A percentile compares a stretch with the other conserved stretches of the same genome.
Evolutionary conservation across 2,797 vertebrate genomes (phyloP).

Genomic region (Chelmon rostratus): DNA sequence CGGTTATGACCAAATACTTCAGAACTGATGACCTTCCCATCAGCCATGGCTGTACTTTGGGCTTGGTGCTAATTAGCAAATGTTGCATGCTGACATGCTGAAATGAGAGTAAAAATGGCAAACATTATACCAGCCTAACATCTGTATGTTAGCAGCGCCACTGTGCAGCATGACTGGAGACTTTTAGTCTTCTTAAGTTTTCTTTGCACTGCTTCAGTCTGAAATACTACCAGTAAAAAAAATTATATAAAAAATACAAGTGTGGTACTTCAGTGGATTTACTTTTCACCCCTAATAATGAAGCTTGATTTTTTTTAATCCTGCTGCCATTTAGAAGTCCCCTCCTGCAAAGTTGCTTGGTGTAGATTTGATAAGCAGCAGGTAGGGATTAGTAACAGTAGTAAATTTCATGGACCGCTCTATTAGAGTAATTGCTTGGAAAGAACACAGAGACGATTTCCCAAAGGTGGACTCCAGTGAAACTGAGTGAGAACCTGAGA

Average conservation of each 20-base stretch:
- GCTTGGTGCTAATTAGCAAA: too few relatives aligned
- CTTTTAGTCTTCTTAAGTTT: not conserved
- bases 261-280: not conserved
- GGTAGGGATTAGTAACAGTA: slow-evolving; percentile 40
- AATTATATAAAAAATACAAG: not conserved
- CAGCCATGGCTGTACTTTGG: too few relatives aligned
- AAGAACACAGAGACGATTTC: slow-evolving; percentile 54
- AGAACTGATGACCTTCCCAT: not conserved
- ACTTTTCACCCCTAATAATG: not conserved
- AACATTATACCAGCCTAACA: not conserved
- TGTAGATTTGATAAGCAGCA: slow-evolving; percentile 41
- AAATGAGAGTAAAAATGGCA: not conserved
- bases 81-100: too few relatives aligned
- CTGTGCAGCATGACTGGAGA: not conserved
- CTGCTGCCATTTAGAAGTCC: not conserved
- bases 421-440: slow-evolving; percentile 65
- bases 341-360: not conserved
- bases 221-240: not conserved
- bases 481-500: not conserved
- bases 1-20: not conserved
- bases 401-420: slow-evolving; percentile 48
- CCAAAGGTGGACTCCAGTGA: slow-evolving; percentile 42
- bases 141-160: not conserved
- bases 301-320: not conserved
- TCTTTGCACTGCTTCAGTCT: too few relatives aligned